phyloP scores from a whole-genome alignment of 1,140 invertebrate genomes.

The Brachionus calyciflorus region DNA sequence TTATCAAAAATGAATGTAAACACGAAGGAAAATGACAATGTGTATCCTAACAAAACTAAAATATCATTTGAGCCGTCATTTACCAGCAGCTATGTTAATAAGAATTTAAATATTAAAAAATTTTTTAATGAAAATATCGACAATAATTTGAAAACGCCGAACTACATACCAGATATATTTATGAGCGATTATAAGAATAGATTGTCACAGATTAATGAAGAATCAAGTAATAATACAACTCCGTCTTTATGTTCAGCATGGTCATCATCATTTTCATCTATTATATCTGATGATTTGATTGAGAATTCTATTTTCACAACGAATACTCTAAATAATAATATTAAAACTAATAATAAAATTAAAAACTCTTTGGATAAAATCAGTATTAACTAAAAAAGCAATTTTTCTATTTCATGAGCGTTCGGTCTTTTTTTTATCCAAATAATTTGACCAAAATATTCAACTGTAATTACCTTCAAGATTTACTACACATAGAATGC shows the following conservation, averaged over 20 bases:
- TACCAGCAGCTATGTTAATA: neutral
- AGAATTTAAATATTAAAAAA: conserved; percentile 1
- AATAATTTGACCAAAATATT: too few species aligned
- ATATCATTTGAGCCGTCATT: neutral
- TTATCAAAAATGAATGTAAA: neutral
- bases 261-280: conserved; percentile 28
- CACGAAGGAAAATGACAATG: neutral
- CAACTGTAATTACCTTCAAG: too few species aligned
- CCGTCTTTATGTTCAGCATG: conserved; percentile 5
- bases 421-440: too few species aligned
- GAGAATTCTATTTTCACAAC: conserved; percentile 17
- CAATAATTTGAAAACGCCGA: neutral
- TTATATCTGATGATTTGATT: conserved; percentile 14
- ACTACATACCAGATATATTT: conserved; percentile 3
- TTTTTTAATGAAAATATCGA: neutral
- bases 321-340: neutral
- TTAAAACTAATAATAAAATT: neutral
- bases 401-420: too few species aligned
- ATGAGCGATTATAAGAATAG: conserved; percentile 25
- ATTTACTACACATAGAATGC: too few species aligned
- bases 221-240: conserved; percentile 3
- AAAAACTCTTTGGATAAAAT: neutral
- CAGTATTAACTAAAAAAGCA: too few species aligned
- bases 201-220: conserved; percentile 26
- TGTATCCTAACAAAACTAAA: too few species aligned